phyloP scores from a whole-genome alignment of 2,888 invertebrate genomes.

The Aspidapion aeneum region DNA sequence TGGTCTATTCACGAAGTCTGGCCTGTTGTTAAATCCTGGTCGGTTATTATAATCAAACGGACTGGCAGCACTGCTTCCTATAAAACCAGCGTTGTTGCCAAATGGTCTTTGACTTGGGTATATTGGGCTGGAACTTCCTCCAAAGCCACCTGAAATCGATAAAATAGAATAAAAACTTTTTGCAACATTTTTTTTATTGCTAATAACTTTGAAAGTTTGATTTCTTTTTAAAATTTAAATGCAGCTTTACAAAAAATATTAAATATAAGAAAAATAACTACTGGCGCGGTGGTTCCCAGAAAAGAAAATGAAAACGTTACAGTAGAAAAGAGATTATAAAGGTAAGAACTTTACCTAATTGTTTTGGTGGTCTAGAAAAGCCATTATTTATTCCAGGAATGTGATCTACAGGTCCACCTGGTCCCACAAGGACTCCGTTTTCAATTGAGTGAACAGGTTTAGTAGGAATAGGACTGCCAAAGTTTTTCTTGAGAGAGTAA shows the following conservation, averaged over 20 bases:
- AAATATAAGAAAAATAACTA: too few relatives aligned
- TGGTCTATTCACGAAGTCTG: too few relatives aligned
- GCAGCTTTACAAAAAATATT: too few relatives aligned
- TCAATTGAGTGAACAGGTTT: constrained; percentile 43
- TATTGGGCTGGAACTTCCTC: background rate
- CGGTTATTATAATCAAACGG: background rate
- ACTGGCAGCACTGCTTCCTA: background rate
- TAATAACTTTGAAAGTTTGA: too few relatives aligned
- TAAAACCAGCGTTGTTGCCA: background rate
- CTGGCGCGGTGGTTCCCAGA: too few relatives aligned
- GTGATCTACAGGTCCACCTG: constrained; percentile 42
- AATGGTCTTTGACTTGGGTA: background rate
- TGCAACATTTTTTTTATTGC: too few relatives aligned
- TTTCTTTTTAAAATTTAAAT: too few relatives aligned
- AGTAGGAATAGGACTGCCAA: constrained; percentile 39
- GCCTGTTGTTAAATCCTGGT: background rate
- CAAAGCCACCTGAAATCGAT: background rate
- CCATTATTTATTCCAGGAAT: constrained; percentile 19
- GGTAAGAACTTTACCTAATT: constrained; percentile 12
- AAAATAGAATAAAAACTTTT: too few relatives aligned
- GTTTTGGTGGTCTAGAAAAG: constrained; percentile 17
- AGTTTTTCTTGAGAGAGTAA: constrained; percentile 46
- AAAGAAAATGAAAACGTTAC: too few relatives aligned
- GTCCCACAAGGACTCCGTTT: constrained; percentile 50
- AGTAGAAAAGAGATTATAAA: too few relatives aligned